Evolutionary conservation across 64 coral and sea anemone genomes (phyloP).

Genomic region (Actinia tenebrosa): DNA sequence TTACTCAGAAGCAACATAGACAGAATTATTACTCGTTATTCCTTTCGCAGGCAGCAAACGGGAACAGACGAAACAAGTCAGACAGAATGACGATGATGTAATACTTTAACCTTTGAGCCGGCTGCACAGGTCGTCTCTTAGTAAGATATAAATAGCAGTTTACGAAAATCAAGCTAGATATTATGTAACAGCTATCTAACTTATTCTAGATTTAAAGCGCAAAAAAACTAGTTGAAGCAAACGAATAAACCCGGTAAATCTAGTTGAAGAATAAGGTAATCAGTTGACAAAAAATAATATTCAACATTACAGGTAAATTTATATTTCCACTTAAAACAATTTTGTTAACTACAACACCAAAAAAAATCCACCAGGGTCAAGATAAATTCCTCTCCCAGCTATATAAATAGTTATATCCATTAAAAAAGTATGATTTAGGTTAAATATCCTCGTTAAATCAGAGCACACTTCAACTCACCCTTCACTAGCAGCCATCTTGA

Average conservation of each 20-base stretch:
- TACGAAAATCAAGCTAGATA: neutral
- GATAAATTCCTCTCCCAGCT: neutral
- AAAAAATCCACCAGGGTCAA: neutral
- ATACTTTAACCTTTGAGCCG: neutral
- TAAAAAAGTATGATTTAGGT: neutral
- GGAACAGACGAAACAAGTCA: neutral
- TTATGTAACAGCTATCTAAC: neutral
- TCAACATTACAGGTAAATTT: neutral
- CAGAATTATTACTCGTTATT: neutral
- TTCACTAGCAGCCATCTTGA: slow-evolving; percentile 68
- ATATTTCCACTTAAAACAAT: neutral
- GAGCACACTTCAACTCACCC: slow-evolving; percentile 28
- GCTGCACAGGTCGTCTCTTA: neutral
- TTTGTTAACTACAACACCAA: neutral
- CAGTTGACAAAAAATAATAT: neutral
- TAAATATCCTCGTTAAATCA: neutral
- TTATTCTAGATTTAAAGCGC: neutral
- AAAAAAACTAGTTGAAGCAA: neutral
- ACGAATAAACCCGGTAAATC: neutral
- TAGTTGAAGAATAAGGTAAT: neutral
- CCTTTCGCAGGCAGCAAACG: neutral
- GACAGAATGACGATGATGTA: neutral
- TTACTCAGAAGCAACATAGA: neutral
- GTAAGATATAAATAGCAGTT: too few relatives aligned
- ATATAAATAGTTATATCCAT: neutral